These are phyloP conservation scores for Hydrocynus forskahlii DNA, from an alignment of 2,797 vertebrate species.

Conservation along the genomic window DNA sequence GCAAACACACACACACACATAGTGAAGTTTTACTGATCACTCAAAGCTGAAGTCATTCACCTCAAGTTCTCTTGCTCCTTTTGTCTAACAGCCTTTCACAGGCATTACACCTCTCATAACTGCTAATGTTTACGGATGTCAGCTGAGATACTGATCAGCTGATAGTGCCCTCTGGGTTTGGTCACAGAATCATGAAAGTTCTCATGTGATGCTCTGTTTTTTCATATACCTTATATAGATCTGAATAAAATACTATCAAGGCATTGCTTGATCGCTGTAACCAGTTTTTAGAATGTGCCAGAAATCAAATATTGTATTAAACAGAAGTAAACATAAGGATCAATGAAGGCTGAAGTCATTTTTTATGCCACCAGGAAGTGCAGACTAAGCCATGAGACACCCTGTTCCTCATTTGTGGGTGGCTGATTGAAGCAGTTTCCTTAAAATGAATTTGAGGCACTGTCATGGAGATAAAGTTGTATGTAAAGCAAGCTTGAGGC, in stretches of 20 bases:
- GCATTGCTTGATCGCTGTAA: too few relatives aligned
- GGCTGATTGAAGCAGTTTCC: background rate
- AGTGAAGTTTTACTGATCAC: background rate
- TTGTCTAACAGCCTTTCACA: too few relatives aligned
- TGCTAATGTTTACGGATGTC: too few relatives aligned
- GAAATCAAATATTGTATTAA: background rate
- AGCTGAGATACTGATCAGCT: too few relatives aligned
- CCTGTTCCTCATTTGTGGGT: background rate
- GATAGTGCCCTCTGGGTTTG: too few relatives aligned
- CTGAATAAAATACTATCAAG: background rate
- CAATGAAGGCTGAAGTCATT: background rate
- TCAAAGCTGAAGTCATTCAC: background rate
- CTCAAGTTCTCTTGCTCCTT: too few relatives aligned
- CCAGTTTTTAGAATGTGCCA: background rate
- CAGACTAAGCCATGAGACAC: background rate
- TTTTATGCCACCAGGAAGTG: conserved; percentile 4
- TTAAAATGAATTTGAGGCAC: background rate
- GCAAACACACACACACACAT: too few relatives aligned
- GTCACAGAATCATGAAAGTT: too few relatives aligned
- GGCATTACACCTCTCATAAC: too few relatives aligned
- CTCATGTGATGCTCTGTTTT: too few relatives aligned
- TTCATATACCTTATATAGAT: background rate
- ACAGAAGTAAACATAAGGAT: background rate
- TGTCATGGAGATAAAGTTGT: too few relatives aligned
- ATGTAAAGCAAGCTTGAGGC: too few relatives aligned